These are phyloP conservation scores for Oryzias dopingdopingensis DNA, from an alignment of 2,797 vertebrate genomes.

Conservation along the genomic window DNA sequence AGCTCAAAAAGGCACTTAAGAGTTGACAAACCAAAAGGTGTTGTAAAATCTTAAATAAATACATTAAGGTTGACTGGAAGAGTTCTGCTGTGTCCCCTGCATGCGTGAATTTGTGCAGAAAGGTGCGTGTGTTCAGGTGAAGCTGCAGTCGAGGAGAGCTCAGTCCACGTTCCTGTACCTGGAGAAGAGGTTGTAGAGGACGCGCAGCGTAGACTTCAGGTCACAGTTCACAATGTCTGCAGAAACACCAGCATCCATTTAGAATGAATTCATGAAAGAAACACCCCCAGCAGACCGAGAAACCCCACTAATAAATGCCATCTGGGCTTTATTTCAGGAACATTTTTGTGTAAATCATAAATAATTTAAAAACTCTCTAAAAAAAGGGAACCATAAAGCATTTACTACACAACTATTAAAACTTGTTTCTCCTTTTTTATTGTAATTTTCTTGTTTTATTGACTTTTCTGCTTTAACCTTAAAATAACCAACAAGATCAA, in stretches of 20 bases:
- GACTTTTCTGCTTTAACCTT: too few relatives aligned
- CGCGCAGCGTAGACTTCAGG: constrained; percentile 92
- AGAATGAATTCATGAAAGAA: neutral
- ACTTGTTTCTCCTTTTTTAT: too few relatives aligned
- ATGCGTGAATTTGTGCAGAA: constrained; percentile 1
- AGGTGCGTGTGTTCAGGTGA: too few relatives aligned
- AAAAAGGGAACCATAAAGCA: too few relatives aligned
- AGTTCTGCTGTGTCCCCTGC: neutral
- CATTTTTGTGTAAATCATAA: too few relatives aligned
- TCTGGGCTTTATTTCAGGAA: too few relatives aligned
- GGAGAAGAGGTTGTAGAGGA: constrained; percentile 97
- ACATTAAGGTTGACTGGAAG: constrained; percentile 19
- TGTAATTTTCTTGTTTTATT: too few relatives aligned
- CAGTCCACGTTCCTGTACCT: constrained; percentile 93
- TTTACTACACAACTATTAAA: too few relatives aligned
- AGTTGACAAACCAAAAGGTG: constrained; percentile 1
- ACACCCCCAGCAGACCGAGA: too few relatives aligned
- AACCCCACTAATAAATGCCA: too few relatives aligned
- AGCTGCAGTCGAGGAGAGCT: constrained; percentile 31
- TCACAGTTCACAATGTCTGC: constrained; percentile 98
- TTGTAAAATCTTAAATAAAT: constrained; percentile 61
- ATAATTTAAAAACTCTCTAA: too few relatives aligned
- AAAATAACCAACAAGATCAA: too few relatives aligned
- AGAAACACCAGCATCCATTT: neutral
- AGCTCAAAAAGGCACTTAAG: constrained; percentile 43